phyloP scores from a whole-genome alignment of 1,140 invertebrate genomes.

The Chlorops oryzae region DNA sequence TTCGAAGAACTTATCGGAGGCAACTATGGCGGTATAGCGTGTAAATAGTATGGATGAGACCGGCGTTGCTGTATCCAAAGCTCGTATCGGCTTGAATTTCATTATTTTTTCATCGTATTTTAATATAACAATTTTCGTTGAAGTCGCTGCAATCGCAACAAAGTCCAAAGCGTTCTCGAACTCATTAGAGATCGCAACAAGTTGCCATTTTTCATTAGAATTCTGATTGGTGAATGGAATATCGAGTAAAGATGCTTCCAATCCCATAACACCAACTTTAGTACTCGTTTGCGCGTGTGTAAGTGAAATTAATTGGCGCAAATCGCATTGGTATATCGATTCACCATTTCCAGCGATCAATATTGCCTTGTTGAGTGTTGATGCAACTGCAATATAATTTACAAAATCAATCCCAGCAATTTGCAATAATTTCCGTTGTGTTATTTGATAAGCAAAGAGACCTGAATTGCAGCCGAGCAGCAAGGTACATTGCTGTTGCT shows the following conservation, averaged over 20 bases:
- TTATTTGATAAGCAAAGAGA: constrained; percentile 31
- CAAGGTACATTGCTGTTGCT: constrained; percentile 34
- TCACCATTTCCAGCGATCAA: constrained; percentile 63
- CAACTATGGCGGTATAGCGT: constrained; percentile 64
- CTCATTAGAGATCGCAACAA: constrained; percentile 41
- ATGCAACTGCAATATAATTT: constrained; percentile 57
- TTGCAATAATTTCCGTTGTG: constrained; percentile 48
- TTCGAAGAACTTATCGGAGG: constrained; percentile 74
- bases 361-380: constrained; percentile 55
- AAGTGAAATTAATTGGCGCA: constrained; percentile 58
- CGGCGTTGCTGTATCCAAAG: constrained; percentile 65
- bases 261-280: constrained; percentile 56
- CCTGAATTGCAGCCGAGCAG: constrained; percentile 40
- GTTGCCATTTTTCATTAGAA: constrained; percentile 38
- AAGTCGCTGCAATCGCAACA: constrained; percentile 57
- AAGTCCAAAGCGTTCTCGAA: constrained; percentile 50
- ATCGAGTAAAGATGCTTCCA: constrained; percentile 54
- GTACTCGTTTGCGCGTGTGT: constrained; percentile 55
- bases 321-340: constrained; percentile 58
- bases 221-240: constrained; percentile 39
- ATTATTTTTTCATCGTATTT: constrained; percentile 46
- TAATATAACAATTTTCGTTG: constrained; percentile 57
- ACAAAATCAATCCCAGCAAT: constrained; percentile 61
- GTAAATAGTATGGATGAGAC: constrained; percentile 70
- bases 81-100: constrained; percentile 56